Evolutionary conservation across 2,113 vertebrate genomes (phyloP).

Genomic region (Dolichotis patagonum): DNA sequence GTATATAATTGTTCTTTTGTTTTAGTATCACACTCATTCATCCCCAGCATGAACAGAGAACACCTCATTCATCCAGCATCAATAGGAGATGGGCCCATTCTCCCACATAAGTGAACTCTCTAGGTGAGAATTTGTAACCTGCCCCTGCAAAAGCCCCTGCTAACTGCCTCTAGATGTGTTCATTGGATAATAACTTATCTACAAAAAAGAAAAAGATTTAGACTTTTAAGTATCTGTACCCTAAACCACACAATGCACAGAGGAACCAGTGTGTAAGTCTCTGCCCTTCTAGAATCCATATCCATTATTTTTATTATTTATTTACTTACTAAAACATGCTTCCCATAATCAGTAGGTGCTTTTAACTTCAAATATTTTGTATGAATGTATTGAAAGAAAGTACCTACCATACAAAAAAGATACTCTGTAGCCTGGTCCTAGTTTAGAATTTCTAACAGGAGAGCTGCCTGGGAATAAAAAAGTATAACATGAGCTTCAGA

Average conservation of each 20-base stretch:
- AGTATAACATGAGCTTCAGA: neutral
- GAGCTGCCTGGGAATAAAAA: neutral
- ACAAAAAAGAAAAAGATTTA: slow-evolving; percentile 15
- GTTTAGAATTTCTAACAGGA: slow-evolving; percentile 24
- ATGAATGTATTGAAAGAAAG: neutral
- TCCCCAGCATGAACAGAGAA: neutral
- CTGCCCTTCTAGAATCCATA: neutral
- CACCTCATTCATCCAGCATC: slow-evolving; percentile 28
- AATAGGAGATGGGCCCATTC: slow-evolving; percentile 19
- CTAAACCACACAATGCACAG: neutral
- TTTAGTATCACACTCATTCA: slow-evolving; percentile 26
- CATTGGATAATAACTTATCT: neutral
- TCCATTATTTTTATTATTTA: neutral
- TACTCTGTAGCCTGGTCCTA: neutral
- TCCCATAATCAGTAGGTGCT: neutral
- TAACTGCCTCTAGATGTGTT: neutral
- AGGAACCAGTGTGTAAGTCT: neutral
- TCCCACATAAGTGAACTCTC: neutral
- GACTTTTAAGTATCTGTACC: neutral
- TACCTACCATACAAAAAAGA: neutral
- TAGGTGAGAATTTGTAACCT: neutral
- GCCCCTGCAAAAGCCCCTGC: neutral
- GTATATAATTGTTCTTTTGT: slow-evolving; percentile 58
- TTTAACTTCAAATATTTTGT: slow-evolving; percentile 43
- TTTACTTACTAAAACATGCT: neutral